Conservation (phyloP, 2,113 vertebrate species). For the Pogona vitticeps region DNA sequence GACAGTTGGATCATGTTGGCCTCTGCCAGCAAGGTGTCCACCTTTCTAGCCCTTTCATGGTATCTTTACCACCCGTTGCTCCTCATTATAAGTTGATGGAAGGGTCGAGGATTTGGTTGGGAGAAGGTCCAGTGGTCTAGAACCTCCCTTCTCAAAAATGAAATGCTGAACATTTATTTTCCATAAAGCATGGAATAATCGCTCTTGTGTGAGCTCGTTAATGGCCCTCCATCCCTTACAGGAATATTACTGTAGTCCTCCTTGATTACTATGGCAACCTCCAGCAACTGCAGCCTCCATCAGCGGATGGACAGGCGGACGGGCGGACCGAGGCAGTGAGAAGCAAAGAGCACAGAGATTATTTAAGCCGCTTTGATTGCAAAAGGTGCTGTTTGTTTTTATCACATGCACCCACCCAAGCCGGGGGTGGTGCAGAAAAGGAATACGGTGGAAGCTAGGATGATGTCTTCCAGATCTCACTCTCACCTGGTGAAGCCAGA, state of each 20-base stretch:
- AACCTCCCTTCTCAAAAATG: not conserved
- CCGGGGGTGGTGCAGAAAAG: slow-evolving; percentile 68
- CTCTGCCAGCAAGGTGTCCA: no score
- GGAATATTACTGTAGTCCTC: slow-evolving; percentile 69
- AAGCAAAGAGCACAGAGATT: slow-evolving; percentile 62
- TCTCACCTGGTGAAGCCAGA: slow-evolving; percentile 27
- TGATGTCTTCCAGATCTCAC: slow-evolving; percentile 52
- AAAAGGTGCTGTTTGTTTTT: slow-evolving; percentile 53
- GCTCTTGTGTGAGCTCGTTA: slow-evolving; percentile 55
- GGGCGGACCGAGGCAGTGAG: slow-evolving; percentile 42
- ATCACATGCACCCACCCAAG: slow-evolving; percentile 1
- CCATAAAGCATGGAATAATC: not conserved
- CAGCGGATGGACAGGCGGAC: slow-evolving; percentile 36
- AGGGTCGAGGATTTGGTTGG: not conserved
- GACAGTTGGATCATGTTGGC: no score
- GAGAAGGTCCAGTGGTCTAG: not conserved
- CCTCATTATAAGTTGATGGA: no score
- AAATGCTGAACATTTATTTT: not conserved
- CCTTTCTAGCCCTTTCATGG: no score
- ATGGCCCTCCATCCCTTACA: slow-evolving; percentile 57
- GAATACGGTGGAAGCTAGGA: slow-evolving; percentile 47
- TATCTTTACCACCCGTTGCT: no score
- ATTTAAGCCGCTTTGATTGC: slow-evolving; percentile 62
- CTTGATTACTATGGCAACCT: slow-evolving; percentile 72
- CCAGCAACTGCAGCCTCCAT: slow-evolving; percentile 49